Percentiles rank a stretch among this genome's conserved stretches.
Evolutionary conservation across 2,113 vertebrate species (phyloP).

Genomic region (Hypomesus transpacificus): DNA sequence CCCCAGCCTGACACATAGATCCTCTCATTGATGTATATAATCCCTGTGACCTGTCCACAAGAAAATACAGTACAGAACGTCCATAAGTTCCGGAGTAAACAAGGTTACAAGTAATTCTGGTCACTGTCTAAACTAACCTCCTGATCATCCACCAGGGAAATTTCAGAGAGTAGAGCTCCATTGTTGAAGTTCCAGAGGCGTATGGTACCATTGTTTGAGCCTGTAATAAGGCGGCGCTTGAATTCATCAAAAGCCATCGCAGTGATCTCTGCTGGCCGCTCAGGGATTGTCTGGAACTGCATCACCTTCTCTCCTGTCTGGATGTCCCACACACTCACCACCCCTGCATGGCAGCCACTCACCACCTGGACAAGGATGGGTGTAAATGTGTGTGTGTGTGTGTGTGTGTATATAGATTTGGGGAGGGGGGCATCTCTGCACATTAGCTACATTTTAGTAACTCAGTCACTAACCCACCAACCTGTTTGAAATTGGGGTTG

Average conservation of each 20-base stretch:
- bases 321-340: conserved; percentile 59
- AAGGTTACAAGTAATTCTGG: no score
- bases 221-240: conserved; percentile 54
- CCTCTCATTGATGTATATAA: conserved; percentile 55
- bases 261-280: conserved; percentile 30
- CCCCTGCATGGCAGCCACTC: conserved; percentile 44
- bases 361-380: conserved; percentile 48
- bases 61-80: no score
- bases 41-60: conserved; percentile 53
- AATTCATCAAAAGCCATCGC: conserved; percentile 58
- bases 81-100: no score
- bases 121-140: conserved; percentile 44
- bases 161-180: conserved; percentile 47
- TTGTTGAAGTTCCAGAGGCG: conserved; percentile 63
- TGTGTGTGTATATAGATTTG: neutral
- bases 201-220: conserved; percentile 41
- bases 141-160: conserved; percentile 40
- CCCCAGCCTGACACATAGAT: conserved; percentile 61
- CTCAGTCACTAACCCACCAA: neutral
- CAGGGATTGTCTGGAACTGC: conserved; percentile 39
- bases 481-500: conserved; percentile 3
- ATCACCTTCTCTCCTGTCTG: conserved; percentile 43
- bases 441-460: no score
- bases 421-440: no score
- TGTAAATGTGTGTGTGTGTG: neutral